phyloP scores from a whole-genome alignment of 2,888 invertebrate species.

The Xestia xanthographa region DNA sequence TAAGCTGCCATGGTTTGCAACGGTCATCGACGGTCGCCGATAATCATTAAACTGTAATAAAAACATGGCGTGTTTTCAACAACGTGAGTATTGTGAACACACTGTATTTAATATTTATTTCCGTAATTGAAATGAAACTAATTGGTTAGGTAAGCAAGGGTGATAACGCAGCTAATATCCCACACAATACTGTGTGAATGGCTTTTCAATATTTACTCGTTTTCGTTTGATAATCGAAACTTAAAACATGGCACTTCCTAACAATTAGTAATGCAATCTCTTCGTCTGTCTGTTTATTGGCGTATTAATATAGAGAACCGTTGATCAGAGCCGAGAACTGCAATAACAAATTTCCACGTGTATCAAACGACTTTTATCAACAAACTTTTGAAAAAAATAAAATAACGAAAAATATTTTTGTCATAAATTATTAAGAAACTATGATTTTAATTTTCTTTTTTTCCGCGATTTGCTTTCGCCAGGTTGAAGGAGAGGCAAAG shows the following conservation, averaged over 20 bases:
- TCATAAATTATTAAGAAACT: no score
- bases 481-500: no score
- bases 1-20: not conserved
- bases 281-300: not conserved
- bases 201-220: not conserved
- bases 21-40: not conserved
- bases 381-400: no score
- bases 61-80: not conserved
- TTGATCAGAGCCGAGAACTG: no score
- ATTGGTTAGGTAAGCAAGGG: not conserved
- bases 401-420: no score
- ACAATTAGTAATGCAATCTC: not conserved
- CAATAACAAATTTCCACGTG: no score
- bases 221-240: not conserved
- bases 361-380: no score
- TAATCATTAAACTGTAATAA: not conserved
- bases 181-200: not conserved
- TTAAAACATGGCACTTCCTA: not conserved
- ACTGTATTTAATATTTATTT: not conserved
- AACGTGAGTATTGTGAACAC: not conserved
- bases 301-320: not conserved
- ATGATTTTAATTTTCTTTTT: no score
- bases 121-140: conserved; percentile 8
- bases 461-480: no score
- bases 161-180: not conserved